phyloP scores from a whole-genome alignment of 1,140 invertebrate genomes.

The Heliconius nattereri region DNA sequence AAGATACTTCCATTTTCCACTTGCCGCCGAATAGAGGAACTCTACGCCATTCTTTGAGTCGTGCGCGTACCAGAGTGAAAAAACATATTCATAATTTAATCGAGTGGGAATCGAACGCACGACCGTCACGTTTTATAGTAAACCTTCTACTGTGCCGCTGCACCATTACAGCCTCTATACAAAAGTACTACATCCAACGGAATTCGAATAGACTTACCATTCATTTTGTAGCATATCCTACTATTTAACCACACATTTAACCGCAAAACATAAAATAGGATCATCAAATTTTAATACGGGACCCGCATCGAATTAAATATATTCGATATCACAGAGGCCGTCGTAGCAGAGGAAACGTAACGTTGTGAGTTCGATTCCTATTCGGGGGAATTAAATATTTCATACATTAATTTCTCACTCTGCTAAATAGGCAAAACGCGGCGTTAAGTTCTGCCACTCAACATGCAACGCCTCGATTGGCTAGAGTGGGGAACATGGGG shows the following conservation, averaged over 20 bases:
- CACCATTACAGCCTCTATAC: neutral
- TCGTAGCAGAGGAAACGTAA: neutral
- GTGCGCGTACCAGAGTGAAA: no score
- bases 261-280: neutral
- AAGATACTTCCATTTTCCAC: neutral
- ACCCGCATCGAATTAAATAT: constrained; percentile 6
- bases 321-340: neutral
- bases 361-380: neutral
- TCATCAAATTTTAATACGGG: neutral
- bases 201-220: constrained; percentile 1
- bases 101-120: no score
- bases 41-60: no score
- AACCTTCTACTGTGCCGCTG: no score
- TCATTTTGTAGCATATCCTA: neutral
- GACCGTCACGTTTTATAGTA: no score
- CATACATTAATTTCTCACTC: neutral
- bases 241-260: neutral
- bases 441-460: neutral
- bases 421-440: neutral
- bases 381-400: neutral
- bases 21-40: neutral
- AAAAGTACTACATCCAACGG: neutral
- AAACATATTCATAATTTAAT: no score
- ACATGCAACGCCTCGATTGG: no score
- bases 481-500: no score